phyloP scores from a whole-genome alignment of 2,888 invertebrate genomes.

The Erebia epiphron region DNA sequence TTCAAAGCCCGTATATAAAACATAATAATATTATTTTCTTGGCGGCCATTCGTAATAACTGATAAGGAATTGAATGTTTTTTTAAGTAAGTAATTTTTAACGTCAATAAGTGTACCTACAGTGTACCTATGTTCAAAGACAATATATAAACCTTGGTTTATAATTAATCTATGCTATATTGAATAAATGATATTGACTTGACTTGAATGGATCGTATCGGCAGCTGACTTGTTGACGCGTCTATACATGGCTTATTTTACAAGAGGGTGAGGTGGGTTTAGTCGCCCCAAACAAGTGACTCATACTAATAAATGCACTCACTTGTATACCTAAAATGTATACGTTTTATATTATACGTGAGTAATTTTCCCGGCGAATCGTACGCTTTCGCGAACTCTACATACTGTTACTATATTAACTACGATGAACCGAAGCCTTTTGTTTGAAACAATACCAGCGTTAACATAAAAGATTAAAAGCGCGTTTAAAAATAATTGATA shows the following conservation, averaged over 20 bases:
- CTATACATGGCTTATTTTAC: constrained; percentile 32
- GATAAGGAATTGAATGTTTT: too few species aligned
- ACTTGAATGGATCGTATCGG: too few species aligned
- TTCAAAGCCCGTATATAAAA: too few species aligned
- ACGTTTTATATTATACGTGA: constrained; percentile 28
- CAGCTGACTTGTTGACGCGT: neutral
- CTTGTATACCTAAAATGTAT: constrained; percentile 12
- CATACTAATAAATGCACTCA: constrained; percentile 38
- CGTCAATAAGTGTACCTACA: too few species aligned
- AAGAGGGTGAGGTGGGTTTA: constrained; percentile 38
- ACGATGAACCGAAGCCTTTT: constrained; percentile 25
- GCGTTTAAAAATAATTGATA: constrained; percentile 21
- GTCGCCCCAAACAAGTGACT: constrained; percentile 41
- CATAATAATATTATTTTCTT: too few species aligned
- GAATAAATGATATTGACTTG: too few species aligned
- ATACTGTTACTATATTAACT: neutral
- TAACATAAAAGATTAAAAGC: constrained; percentile 31
- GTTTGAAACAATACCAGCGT: constrained; percentile 26
- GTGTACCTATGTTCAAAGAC: too few species aligned
- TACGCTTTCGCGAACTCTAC: constrained; percentile 30
- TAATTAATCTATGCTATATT: too few species aligned
- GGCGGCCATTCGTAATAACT: too few species aligned
- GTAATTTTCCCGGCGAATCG: constrained; percentile 32
- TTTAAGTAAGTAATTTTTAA: too few species aligned
- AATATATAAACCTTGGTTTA: too few species aligned